phyloP scores from a whole-genome alignment of 2,113 vertebrate genomes.

The Chloroceryle aenea region DNA sequence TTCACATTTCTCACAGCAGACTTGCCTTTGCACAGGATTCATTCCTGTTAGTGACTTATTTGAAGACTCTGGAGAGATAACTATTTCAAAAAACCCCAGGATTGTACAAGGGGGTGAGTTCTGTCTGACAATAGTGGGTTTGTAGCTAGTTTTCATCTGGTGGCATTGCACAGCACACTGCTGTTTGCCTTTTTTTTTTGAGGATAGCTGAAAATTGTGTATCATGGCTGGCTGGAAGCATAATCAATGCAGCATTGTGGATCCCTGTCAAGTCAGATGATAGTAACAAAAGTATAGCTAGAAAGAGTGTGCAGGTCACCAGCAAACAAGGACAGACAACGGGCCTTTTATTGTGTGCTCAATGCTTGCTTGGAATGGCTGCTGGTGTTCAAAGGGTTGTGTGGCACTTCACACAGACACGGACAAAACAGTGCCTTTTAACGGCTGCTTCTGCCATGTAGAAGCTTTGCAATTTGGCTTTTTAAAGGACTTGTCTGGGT shows the following conservation, averaged over 20 bases:
- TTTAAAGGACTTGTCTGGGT: neutral
- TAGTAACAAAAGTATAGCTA: slow-evolving; percentile 30
- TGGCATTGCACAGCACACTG: neutral
- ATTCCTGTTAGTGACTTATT: neutral
- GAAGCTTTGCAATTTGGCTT: neutral
- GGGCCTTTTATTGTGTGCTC: slow-evolving; percentile 9
- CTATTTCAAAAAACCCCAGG: neutral
- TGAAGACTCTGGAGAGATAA: neutral
- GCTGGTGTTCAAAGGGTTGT: slow-evolving; percentile 33
- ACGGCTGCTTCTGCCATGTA: neutral
- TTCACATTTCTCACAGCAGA: neutral
- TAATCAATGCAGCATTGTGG: slow-evolving; percentile 34
- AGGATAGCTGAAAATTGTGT: neutral
- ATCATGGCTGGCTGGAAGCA: neutral
- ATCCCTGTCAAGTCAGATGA: slow-evolving; percentile 50
- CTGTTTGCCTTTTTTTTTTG: neutral
- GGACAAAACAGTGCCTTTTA: neutral
- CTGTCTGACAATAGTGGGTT: neutral
- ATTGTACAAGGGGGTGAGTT: fast-evolving
- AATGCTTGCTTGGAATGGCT: neutral
- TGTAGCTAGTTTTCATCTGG: neutral
- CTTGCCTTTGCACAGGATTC: neutral
- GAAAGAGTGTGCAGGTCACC: slow-evolving; percentile 26
- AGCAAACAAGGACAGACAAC: neutral
- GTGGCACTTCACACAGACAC: neutral